Percentiles rank a stretch among this genome's conserved stretches.
These are phyloP conservation scores for Plagodis dolabraria DNA, from an alignment of 2,888 invertebrate genomes.

Conservation along the genomic window DNA sequence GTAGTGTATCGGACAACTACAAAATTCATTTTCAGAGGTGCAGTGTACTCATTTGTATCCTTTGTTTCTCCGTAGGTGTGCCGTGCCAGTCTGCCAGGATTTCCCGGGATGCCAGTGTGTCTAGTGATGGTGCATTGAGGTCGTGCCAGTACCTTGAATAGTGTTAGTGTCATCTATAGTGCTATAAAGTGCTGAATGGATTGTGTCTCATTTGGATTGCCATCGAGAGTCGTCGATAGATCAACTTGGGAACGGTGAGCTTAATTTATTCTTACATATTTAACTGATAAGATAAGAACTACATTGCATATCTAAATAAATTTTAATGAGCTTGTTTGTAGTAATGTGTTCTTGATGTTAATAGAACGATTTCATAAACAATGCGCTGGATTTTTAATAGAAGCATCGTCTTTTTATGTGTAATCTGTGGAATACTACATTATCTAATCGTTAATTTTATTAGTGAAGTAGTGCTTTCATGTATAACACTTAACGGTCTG, in stretches of 20 bases:
- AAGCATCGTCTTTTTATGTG: background rate
- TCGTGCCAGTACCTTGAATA: slow-evolving; percentile 69
- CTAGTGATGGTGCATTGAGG: slow-evolving; percentile 79
- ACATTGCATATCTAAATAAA: slow-evolving; percentile 11
- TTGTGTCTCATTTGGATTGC: slow-evolving; percentile 82
- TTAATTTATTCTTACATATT: slow-evolving; percentile 14
- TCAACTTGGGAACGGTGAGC: slow-evolving; percentile 80
- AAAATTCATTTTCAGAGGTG: slow-evolving; percentile 61
- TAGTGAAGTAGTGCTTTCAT: slow-evolving; percentile 31
- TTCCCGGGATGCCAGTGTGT: slow-evolving; percentile 74
- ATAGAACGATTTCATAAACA: background rate
- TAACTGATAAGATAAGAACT: slow-evolving; percentile 24
- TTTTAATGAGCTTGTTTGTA: slow-evolving; percentile 14
- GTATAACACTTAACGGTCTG: slow-evolving; percentile 28
- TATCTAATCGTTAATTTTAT: slow-evolving; percentile 36
- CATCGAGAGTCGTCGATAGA: slow-evolving; percentile 78
- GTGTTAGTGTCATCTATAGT: slow-evolving; percentile 81
- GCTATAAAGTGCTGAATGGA: slow-evolving; percentile 77
- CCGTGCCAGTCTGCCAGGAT: slow-evolving; percentile 52
- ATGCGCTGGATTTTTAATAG: slow-evolving; percentile 1
- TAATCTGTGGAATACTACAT: background rate
- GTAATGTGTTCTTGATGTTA: slow-evolving; percentile 6
- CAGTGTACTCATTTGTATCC: slow-evolving; percentile 61
- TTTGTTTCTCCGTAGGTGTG: slow-evolving; percentile 77
- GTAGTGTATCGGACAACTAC: slow-evolving; percentile 45